Evolutionary conservation across 2,888 invertebrate genomes (phyloP), one percentile per base, ranked within the genome.

Genomic region (Netelia melanura): DNA sequence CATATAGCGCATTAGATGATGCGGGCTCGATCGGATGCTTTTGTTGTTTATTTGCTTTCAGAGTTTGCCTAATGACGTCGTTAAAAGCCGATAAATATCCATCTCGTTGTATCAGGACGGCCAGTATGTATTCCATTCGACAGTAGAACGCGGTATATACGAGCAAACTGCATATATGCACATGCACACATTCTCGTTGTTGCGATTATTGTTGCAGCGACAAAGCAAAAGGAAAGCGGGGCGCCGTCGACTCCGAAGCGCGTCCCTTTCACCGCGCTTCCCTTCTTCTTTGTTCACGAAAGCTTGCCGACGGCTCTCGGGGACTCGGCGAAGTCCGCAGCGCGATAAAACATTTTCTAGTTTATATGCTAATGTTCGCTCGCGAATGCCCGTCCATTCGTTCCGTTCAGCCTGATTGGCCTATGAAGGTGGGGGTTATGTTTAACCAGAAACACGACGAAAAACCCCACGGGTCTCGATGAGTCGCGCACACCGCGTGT

Each of bases 281-380:
- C 17, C 61, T 23, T 56, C 58, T 62, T 44, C 70, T 58, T 67
- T 78, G 71, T 65, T 71, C 56, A 52, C 78, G 76, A 54, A 38
- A 23, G 78, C 76, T 85, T 68, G 80, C 79, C 65, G 52, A 44
- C 62, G 30, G 58, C 58, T 58, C 82, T 72, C 52, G 67, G 38
- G 76, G 77, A 85, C 82, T 68, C n/a, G 62, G 62, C 71, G 84
- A 83, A 21, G 74, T 74, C 58, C 62, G 77, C 80, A 87, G 77
- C 68, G 87, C 82, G 85, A 87, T 88, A 88, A 88, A 89, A 88
- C 85, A 88, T 87, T 87, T 88, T 88, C 88, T 89, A 88, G 88
- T 89, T 89, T 88, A 87, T 88, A 89, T 89, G 89, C 88, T 87
- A 89, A 89, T 89, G 79, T 75, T 79, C 56, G 65, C 62, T 71